Base-by-base conservation (phyloP, 1,140 invertebrate species). In the Drosophila subobscura region DNA sequence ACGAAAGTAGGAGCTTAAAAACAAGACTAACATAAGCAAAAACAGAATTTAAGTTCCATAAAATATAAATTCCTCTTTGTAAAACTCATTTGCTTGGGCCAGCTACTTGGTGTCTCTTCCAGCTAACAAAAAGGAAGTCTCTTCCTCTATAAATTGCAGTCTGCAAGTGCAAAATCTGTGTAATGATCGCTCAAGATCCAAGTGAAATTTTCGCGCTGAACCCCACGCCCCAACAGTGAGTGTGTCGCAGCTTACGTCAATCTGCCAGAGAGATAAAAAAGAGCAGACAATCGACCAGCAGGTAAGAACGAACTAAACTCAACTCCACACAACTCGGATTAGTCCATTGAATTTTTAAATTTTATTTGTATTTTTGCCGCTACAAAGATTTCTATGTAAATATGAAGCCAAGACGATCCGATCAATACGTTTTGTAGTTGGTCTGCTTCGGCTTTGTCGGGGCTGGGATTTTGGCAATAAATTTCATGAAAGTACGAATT, bases 401-500 rank as follows among this genome's bases (percentile, higher is more conserved):
- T 68, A 68, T 23, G 50, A 33, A 67, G 63, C 33, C 10, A 20
- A 20, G 16, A 1, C 16, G 16, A 20, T 20, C 16, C 3, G 33
- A 3, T 37, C 10, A 5, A 27, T 27, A 5, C 42, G 54, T 72
- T 49, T 77, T 55, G 73, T 67, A 75, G 59, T 75, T 66, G 56
- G 52, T 44, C 60, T 71, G 33, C 46, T 71, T 33, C 46, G 65
- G 33, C 65, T 53, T 65, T 78, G 54, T 59, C 57, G 51, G 16
- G 16, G 16, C 16, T 20, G 45, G 60, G 10, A 53, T 25, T 53
- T 79, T 41, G 22, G 79, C 74, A 78, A 78, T 83, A 78, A 83
- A 83, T 83, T 63, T 58, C 29, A 58, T 66, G 58, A 74, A 74
- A 83, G 79, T 79, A 75, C 74, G 75, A 63, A 83, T 84, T 74